Evolutionary conservation across 30 jellyfish, hydroid and myxozoan genomes (phyloP), one percentile per base, ranked within the genome.

Genomic region (Cassiopea xamachana): DNA sequence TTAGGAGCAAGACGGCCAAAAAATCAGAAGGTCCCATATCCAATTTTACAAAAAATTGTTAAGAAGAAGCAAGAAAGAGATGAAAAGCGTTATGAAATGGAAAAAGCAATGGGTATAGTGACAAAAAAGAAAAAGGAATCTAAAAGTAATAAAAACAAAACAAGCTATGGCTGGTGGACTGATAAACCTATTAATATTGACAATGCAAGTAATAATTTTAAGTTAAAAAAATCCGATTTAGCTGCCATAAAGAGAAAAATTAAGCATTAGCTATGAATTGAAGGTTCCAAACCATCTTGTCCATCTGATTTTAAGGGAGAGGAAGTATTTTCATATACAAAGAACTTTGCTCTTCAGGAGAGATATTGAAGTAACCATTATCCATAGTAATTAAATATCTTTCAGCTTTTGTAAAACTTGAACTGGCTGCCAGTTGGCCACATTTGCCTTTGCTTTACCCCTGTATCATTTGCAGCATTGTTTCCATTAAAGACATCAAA

Each of bases 1-100:
- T 85, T 93, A 2, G 98, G 98, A 12, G 96, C 98, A 7, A 76
- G 90, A 60, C 87, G 87, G 67, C 96, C 74, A 58, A 93, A 93
- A 87, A 92, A 91, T 6, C 94, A 81, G 70, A 93, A 93, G 80
- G 86, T 86, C 7, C 98, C 98, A 14, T 93, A 87, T 76, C 96
- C 96, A 19, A 82, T 87, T n/a, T 75, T 87, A 73, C 93, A 87
- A 80, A 18, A 88, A n/a, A 79, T 80, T 10, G 59, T 69, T 43
- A 87, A 84, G 59, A 68, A 27, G 46, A 82, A 89, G 46, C 68
- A 82, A 58, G 91, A 78, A 46, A 70, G 83, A 59, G 98, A 93
- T 49, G 68, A 81, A 49, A 80, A 60, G 44, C 89, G 87, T 16
- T 67, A 50, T 19, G 96, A 93, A 51, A 85, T 87, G 77, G 97